Evolutionary conservation across 2,113 vertebrate genomes (phyloP), one percentile per base, ranked within the genome.

Genomic region (Rynchops niger): DNA sequence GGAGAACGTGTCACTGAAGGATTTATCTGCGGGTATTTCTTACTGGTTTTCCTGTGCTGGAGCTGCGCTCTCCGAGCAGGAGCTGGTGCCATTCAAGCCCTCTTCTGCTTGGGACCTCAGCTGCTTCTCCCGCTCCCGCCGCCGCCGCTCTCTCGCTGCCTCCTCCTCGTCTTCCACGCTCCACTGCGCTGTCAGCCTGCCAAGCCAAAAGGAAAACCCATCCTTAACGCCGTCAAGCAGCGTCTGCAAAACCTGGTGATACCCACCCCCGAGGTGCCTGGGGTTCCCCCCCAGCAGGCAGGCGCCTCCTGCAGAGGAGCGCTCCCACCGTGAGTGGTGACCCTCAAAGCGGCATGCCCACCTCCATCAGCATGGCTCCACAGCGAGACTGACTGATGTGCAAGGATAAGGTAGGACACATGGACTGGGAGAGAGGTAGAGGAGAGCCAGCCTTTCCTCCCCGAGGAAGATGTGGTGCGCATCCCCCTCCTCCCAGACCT

Each of bases 81-180:
- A 58, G 11, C 52, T 25, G 0, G 66, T 47, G 43, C 42, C 90
- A 3, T 80, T 77, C 11, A 88, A 86, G 11, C 91, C 88, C 6
- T 97, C 97, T 27, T 97, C 96, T 6, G 96, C 95, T 87, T 96
- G 95, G 67, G 78, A 93, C 65, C 58, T 92, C n/a, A 95, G 95
- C 59, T 97, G 96, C 56, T 96, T 96, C 45, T 99, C 98, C 56
- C 98, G 96, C 72, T 98, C 97, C 73, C 97, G 95, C 67, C 98
- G 97, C 25, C 98, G 97, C 9, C 93, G 97, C 88, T 99, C 98
- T 18, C 98, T 86, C 1, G 99, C 98, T 0, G 98, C 97, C 94
- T 99, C 99, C 86, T 99, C 99, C 71, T 99, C 98, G 1, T 99
- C 99, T 72, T 99, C 99, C 94, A 98, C 98, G 4, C 98, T 99